phyloP scores from a whole-genome alignment of 2,888 invertebrate species.

The Sesamia inferens region DNA sequence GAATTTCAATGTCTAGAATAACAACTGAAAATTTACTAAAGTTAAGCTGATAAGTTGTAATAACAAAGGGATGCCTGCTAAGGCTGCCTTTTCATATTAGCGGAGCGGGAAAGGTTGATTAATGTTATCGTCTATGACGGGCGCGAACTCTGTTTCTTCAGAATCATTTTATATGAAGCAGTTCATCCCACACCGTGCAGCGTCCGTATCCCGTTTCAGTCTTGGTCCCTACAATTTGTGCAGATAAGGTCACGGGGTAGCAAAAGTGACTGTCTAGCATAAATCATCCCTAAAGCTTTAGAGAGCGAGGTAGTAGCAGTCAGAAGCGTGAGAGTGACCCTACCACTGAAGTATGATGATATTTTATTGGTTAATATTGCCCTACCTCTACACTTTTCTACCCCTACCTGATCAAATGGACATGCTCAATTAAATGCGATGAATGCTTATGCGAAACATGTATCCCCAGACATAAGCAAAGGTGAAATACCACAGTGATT shows the following conservation, averaged over 20 bases:
- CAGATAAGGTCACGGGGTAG: background rate
- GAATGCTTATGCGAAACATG: too few species aligned
- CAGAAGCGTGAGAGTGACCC: background rate
- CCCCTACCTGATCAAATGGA: background rate
- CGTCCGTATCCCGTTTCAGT: background rate
- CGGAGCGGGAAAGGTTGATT: background rate
- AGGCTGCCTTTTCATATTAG: background rate
- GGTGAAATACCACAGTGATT: too few species aligned
- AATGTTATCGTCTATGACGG: background rate
- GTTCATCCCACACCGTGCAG: background rate
- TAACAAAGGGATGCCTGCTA: background rate
- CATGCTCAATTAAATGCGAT: too few species aligned
- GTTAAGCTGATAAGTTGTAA: background rate
- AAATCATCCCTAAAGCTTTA: background rate
- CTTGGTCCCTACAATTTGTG: background rate
- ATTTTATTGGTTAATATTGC: background rate
- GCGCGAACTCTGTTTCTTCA: background rate
- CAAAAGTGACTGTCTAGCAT: background rate
- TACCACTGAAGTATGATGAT: background rate
- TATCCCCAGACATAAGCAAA: too few species aligned
- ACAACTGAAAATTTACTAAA: background rate
- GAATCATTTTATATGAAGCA: background rate
- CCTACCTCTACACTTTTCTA: background rate
- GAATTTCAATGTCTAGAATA: constrained; percentile 20
- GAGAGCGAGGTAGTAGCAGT: too few species aligned